Evolutionary conservation across 2,113 vertebrate species (phyloP).

Genomic region (Colaptes auratus): DNA sequence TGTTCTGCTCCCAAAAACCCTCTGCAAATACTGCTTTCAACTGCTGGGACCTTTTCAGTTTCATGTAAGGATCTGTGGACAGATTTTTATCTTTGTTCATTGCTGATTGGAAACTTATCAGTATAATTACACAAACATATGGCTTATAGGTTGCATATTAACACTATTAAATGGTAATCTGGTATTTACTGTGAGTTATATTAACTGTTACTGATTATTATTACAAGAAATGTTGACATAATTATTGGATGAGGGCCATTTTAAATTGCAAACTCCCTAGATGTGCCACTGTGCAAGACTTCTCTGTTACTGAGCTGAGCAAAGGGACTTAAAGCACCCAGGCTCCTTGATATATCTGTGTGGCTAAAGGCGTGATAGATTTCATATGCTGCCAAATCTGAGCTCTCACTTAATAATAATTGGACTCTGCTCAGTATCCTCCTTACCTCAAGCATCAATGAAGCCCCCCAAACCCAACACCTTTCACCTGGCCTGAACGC

Average conservation of each 20-base stretch:
- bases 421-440: background rate
- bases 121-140: background rate
- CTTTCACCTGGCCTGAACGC: background rate
- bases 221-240: constrained; percentile 24
- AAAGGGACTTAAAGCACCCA: background rate
- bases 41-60: background rate
- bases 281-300: background rate
- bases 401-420: background rate
- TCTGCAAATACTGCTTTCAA: background rate
- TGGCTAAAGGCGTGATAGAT: background rate
- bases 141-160: constrained; percentile 6
- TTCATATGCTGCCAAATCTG: background rate
- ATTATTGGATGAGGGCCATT: background rate
- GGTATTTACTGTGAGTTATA: constrained; percentile 11
- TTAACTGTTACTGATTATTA: constrained; percentile 25
- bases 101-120: constrained; percentile 6
- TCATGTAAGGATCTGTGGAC: background rate
- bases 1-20: background rate
- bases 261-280: background rate
- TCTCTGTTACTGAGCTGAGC: background rate
- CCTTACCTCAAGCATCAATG: background rate
- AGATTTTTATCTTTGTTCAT: background rate
- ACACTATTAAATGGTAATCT: background rate
- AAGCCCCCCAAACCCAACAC: background rate
- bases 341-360: background rate